These are phyloP conservation scores for Drosophila mayaguana DNA, from an alignment of 2,888 invertebrate genomes.

Conservation along the genomic window DNA sequence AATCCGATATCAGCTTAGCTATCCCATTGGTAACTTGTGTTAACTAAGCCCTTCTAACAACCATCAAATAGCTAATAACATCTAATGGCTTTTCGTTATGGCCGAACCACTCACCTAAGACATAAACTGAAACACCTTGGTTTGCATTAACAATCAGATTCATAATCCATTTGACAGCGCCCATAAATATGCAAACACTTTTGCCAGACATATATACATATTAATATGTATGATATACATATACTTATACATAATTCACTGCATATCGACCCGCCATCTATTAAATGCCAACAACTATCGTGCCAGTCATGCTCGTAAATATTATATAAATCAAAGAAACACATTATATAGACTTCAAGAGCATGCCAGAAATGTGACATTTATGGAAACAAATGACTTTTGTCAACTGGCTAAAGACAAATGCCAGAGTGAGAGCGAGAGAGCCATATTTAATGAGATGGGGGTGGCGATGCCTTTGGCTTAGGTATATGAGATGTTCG, in stretches of 20 bases:
- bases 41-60: conserved; percentile 25
- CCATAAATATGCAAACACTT: conserved; percentile 59
- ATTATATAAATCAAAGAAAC: conserved; percentile 65
- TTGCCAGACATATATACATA: neutral
- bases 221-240: neutral
- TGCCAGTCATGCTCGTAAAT: conserved; percentile 46
- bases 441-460: neutral
- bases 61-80: conserved; percentile 58
- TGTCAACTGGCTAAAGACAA: conserved; percentile 48
- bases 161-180: conserved; percentile 42
- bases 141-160: conserved; percentile 39
- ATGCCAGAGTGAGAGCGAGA: neutral
- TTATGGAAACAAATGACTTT: conserved; percentile 73
- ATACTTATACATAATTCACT: neutral
- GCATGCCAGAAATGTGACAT: conserved; percentile 58
- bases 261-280: conserved; percentile 44
- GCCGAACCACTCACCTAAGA: conserved; percentile 18
- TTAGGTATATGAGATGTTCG: neutral
- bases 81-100: conserved; percentile 49
- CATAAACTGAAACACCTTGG: conserved; percentile 13
- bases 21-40: neutral
- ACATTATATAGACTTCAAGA: conserved; percentile 59
- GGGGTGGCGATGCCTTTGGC: neutral
- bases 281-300: conserved; percentile 38
- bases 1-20: neutral